Percentiles rank a stretch among this genome's conserved stretches.
Evolutionary conservation across 1,140 invertebrate genomes (phyloP).

Genomic region (Zaprionus capensis): DNA sequence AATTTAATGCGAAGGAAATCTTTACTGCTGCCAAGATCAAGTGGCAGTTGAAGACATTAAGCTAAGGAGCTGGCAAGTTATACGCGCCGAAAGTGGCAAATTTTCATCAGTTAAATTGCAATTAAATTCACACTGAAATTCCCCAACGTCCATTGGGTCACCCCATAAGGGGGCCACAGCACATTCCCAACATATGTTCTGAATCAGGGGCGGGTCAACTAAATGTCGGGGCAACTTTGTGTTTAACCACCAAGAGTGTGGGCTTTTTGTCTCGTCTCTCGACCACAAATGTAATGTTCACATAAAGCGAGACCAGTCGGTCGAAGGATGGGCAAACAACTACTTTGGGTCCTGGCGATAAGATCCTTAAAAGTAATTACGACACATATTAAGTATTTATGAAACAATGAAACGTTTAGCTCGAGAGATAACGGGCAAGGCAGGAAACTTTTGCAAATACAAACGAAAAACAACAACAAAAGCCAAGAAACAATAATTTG

Average conservation of each 20-base stretch:
- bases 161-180: not conserved
- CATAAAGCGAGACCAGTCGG: slow-evolving; percentile 23
- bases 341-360: slow-evolving; percentile 40
- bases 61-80: not conserved
- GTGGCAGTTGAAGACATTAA: not conserved
- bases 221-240: slow-evolving; percentile 42
- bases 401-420: slow-evolving; percentile 77
- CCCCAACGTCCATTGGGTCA: not conserved
- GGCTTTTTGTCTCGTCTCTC: slow-evolving; percentile 11
- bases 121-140: slow-evolving; percentile 68
- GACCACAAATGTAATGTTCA: slow-evolving; percentile 37
- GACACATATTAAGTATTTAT: slow-evolving; percentile 79
- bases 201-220: slow-evolving; percentile 21
- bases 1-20: not conserved
- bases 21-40: not conserved
- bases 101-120: slow-evolving; percentile 61
- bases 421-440: not conserved
- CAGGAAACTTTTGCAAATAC: slow-evolving; percentile 6
- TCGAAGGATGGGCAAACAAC: not conserved
- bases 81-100: not conserved
- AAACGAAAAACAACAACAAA: slow-evolving; percentile 7
- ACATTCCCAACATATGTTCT: slow-evolving; percentile 38
- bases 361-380: slow-evolving; percentile 73
- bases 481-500: slow-evolving; percentile 61
- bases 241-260: slow-evolving; percentile 48